Evolutionary conservation across 2,797 vertebrate genomes (phyloP).

Genomic region (Danio jaintianensis): DNA sequence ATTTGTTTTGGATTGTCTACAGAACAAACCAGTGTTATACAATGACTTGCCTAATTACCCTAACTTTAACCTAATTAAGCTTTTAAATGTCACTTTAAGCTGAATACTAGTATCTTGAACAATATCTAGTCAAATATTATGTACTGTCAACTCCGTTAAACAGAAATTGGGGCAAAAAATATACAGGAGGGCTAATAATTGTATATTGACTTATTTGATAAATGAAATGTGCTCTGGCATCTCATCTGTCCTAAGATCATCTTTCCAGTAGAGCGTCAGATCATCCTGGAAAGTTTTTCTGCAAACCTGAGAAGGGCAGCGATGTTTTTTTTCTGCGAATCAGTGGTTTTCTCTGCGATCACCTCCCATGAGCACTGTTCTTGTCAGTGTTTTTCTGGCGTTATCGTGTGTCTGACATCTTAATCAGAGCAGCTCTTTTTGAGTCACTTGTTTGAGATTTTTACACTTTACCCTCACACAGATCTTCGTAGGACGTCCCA

Average conservation of each 20-base stretch:
- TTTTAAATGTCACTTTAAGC: no score
- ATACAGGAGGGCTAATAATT: no score
- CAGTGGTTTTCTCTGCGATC: conserved; percentile 13
- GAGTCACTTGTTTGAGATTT: conserved; percentile 34
- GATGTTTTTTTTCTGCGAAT: conserved; percentile 8
- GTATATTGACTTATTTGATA: not conserved
- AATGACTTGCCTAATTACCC: no score
- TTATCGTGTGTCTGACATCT: conserved; percentile 27
- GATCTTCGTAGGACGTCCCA: conserved; percentile 13
- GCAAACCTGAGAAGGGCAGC: conserved; percentile 18
- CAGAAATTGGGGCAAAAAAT: no score
- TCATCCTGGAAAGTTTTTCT: not conserved
- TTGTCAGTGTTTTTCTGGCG: conserved; percentile 12
- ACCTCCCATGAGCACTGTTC: conserved; percentile 1
- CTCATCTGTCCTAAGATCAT: not conserved
- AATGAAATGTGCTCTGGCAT: conserved; percentile 3
- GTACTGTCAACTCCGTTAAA: no score
- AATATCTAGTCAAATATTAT: no score
- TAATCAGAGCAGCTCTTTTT: conserved; percentile 2
- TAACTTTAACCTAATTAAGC: no score
- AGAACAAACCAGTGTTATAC: no score
- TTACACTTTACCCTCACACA: conserved; percentile 16
- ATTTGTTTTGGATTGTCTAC: no score
- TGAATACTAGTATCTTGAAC: no score
- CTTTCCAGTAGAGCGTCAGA: not conserved